Evolutionary conservation across 2,888 invertebrate species (phyloP).

Genomic region (Carterocephalus palaemon): DNA sequence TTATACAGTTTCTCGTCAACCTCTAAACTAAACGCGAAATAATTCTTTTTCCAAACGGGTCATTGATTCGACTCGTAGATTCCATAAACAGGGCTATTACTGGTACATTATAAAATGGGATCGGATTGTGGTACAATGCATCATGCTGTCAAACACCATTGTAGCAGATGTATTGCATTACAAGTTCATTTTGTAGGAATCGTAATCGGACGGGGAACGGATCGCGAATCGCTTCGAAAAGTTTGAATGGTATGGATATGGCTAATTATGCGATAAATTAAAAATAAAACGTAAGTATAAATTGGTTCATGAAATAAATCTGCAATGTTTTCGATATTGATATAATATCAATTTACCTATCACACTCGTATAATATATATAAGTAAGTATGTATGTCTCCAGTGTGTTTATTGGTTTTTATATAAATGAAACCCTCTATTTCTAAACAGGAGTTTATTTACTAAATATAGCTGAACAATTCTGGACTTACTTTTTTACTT

Average conservation of each 20-base stretch:
- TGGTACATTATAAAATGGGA: conserved; percentile 57
- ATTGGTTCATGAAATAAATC: no score
- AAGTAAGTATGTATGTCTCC: no score
- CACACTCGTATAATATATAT: no score
- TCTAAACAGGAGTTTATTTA: no score
- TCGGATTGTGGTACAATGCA: conserved; percentile 57
- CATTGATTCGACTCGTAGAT: conserved; percentile 45
- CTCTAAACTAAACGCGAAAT: conserved; percentile 31
- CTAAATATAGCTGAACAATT: no score
- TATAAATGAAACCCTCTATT: no score
- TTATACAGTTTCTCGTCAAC: conserved; percentile 5
- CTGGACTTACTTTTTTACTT: no score
- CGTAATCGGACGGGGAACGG: conserved; percentile 57
- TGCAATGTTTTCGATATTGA: no score
- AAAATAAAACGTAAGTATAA: no score
- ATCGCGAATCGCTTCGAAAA: conserved; percentile 17
- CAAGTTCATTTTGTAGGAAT: conserved; percentile 69
- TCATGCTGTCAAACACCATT: conserved; percentile 64
- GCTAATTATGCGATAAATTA: neutral
- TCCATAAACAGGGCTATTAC: conserved; percentile 54
- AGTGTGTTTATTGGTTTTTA: no score
- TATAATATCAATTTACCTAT: no score
- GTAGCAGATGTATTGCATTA: conserved; percentile 75
- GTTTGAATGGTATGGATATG: conserved; percentile 4
- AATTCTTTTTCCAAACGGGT: conserved; percentile 42